Evolutionary conservation across 2,888 invertebrate genomes (phyloP).

Genomic region (Eurytoma adleriae): DNA sequence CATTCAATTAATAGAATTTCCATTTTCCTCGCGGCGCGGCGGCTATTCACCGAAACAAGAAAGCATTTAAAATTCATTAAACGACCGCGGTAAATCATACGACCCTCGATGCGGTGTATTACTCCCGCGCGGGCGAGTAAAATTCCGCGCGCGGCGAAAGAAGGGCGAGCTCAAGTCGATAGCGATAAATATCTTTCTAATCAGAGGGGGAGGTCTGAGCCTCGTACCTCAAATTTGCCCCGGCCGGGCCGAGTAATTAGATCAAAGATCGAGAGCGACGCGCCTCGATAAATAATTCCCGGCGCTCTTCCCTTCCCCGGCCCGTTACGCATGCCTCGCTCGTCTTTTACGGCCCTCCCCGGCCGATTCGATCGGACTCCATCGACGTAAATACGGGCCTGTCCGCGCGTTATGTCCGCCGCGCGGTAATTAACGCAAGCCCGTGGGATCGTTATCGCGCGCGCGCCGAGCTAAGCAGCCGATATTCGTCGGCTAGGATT

Average conservation of each 20-base stretch:
- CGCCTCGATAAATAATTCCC: constrained; percentile 36
- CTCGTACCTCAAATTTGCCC: constrained; percentile 6
- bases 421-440: constrained; percentile 52
- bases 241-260: constrained; percentile 24
- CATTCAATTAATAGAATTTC: too few species aligned
- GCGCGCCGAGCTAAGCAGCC: too few species aligned
- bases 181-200: not conserved
- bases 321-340: constrained; percentile 38
- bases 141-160: not conserved
- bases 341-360: not conserved
- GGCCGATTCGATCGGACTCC: constrained; percentile 47
- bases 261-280: constrained; percentile 19
- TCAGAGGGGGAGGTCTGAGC: not conserved
- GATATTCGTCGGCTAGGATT: too few species aligned
- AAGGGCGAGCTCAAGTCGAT: not conserved
- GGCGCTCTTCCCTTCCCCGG: not conserved
- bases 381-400: constrained; percentile 40
- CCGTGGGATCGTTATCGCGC: constrained; percentile 50
- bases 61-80: too few species aligned
- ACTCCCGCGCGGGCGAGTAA: too few species aligned
- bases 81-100: too few species aligned
- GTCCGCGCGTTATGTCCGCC: not conserved
- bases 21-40: too few species aligned
- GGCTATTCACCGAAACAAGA: too few species aligned
- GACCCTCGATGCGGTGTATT: too few species aligned